Percentiles rank a stretch among this genome's conserved stretches.
Conservation (phyloP, 2,113 vertebrate species). For the Sigmodon hispidus region DNA sequence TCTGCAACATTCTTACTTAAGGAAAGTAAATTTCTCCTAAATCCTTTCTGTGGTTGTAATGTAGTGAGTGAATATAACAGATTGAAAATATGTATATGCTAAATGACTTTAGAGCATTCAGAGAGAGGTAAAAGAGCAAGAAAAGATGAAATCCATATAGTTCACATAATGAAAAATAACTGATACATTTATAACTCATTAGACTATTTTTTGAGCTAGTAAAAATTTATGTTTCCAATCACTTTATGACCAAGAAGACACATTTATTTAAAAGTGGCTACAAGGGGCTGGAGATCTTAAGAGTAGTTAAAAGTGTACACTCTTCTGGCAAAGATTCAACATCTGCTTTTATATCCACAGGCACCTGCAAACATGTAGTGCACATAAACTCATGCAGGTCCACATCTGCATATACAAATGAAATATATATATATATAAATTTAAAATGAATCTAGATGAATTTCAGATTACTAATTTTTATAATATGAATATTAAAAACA, state of each 20-base stretch:
- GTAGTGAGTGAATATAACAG: background rate
- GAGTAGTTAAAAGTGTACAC: background rate
- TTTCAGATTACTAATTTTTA: background rate
- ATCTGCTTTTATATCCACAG: background rate
- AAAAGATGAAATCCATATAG: background rate
- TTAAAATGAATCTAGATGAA: background rate
- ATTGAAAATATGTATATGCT: background rate
- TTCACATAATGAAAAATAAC: background rate
- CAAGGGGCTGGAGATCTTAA: background rate
- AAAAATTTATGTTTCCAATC: background rate
- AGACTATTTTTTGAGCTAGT: background rate
- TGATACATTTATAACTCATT: background rate
- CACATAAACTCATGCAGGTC: background rate
- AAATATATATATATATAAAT: background rate
- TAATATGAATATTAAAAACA: background rate
- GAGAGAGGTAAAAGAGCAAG: background rate
- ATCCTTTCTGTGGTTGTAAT: background rate
- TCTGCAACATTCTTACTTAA: background rate
- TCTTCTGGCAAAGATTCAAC: background rate
- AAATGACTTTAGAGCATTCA: background rate
- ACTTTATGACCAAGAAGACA: background rate
- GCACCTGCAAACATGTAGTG: background rate
- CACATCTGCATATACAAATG: background rate
- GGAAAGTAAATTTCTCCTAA: background rate
- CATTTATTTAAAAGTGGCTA: background rate